A percentile compares a stretch with the other conserved stretches of the same genome.
These are phyloP conservation scores for Homalodisca vitripennis DNA, from an alignment of 1,140 invertebrate species.

Conservation along the genomic window DNA sequence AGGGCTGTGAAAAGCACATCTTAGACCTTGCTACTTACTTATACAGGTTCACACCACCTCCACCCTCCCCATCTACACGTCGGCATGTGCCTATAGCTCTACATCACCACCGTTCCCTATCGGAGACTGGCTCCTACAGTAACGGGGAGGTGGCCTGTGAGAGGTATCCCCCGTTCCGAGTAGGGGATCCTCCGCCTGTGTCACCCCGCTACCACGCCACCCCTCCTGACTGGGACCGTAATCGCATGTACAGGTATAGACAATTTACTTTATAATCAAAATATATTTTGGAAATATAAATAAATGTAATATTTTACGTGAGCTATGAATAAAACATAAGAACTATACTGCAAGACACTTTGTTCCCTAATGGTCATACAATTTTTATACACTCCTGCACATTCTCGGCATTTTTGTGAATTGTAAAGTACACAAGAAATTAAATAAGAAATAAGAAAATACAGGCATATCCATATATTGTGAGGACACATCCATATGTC, in stretches of 20 bases:
- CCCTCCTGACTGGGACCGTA: slow-evolving; percentile 27
- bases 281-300: slow-evolving; percentile 6
- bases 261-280: not conserved
- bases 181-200: slow-evolving; percentile 26
- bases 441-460: too few relatives aligned
- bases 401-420: too few relatives aligned
- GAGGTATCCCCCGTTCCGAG: slow-evolving; percentile 26
- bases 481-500: too few relatives aligned
- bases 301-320: not conserved
- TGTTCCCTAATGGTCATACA: too few relatives aligned
- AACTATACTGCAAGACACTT: too few relatives aligned
- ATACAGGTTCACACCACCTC: slow-evolving; percentile 40
- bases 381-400: too few relatives aligned
- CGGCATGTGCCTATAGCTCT: slow-evolving; percentile 7
- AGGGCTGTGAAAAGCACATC: too few relatives aligned
- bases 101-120: slow-evolving; percentile 23
- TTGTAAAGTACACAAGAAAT: too few relatives aligned
- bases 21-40: too few relatives aligned
- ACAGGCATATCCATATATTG: too few relatives aligned
- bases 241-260: slow-evolving; percentile 12
- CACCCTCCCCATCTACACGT: slow-evolving; percentile 28
- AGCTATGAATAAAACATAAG: not conserved
- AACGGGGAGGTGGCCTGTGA: slow-evolving; percentile 28
- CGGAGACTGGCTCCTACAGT: slow-evolving; percentile 16
- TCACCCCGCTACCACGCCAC: slow-evolving; percentile 22